Conservation (phyloP, 1,140 invertebrate genomes). For the Glossosoma conforme region DNA sequence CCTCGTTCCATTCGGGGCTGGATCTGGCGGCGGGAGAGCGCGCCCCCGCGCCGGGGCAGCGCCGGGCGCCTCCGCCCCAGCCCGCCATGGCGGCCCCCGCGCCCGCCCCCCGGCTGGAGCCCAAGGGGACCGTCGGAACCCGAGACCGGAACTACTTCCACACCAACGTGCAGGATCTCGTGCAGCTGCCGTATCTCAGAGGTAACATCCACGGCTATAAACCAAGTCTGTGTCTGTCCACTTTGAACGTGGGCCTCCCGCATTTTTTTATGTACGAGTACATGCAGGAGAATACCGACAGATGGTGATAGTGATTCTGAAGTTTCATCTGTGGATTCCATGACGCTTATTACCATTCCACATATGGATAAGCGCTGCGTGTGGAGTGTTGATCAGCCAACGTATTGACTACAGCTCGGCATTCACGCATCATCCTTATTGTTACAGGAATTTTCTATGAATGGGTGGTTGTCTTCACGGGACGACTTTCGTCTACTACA, state of each 20-base stretch:
- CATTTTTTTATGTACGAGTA: neutral
- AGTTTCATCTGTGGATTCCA: no score
- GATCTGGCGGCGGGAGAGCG: constrained; percentile 63
- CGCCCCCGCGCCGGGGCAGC: constrained; percentile 29
- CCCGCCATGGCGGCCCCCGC: constrained; percentile 36
- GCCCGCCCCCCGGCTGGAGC: neutral
- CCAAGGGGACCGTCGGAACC: constrained; percentile 19
- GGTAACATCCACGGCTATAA: constrained; percentile 36
- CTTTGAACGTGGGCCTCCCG: neutral
- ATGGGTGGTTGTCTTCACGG: no score
- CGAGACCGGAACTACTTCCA: constrained; percentile 27
- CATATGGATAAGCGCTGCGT: no score
- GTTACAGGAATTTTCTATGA: no score
- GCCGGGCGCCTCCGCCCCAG: constrained; percentile 35
- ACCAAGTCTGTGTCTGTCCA: neutral
- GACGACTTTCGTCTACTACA: no score
- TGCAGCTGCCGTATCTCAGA: constrained; percentile 46
- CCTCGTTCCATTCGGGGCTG: constrained; percentile 76
- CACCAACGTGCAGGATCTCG: constrained; percentile 44
- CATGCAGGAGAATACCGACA: no score
- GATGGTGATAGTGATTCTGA: no score
- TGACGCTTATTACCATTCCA: no score
- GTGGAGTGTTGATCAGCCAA: no score
- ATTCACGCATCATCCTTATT: no score
- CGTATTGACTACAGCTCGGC: no score